These are phyloP conservation scores for Metopia argyrocephala DNA, from an alignment of 2,888 invertebrate genomes.

Conservation along the genomic window DNA sequence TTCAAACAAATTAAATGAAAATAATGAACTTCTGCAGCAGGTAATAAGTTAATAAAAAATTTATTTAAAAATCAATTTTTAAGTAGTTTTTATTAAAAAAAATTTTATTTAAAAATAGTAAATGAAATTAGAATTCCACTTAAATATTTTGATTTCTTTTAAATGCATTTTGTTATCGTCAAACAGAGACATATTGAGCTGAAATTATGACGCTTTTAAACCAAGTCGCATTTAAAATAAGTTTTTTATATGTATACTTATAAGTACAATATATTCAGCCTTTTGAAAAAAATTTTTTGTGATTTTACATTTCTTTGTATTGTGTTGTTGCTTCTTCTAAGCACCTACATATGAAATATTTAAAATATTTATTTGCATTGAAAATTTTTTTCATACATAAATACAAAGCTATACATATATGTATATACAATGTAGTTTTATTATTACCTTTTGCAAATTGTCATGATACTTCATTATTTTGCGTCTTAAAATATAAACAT, in stretches of 20 bases:
- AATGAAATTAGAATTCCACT: neutral
- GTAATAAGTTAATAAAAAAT: constrained; percentile 1
- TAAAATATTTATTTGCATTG: constrained; percentile 18
- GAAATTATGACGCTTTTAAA: neutral
- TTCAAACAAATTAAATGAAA: neutral
- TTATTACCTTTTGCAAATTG: constrained; percentile 5
- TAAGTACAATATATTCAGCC: neutral
- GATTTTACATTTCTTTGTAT: constrained; percentile 14
- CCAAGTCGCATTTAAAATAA: neutral
- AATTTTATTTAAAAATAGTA: neutral
- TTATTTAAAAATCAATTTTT: neutral
- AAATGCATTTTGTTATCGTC: neutral
- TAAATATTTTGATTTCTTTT: too few relatives aligned
- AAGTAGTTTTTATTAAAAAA: neutral
- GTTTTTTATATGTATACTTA: neutral
- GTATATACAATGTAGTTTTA: too few relatives aligned
- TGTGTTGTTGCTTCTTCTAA: constrained; percentile 13
- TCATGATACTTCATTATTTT: constrained; percentile 13
- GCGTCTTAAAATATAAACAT: constrained; percentile 23
- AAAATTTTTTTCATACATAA: neutral
- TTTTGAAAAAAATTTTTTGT: neutral
- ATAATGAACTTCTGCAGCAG: constrained; percentile 30
- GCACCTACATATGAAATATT: constrained; percentile 44
- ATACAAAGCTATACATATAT: too few relatives aligned
- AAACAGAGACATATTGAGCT: neutral